Percentiles rank a stretch among this genome's conserved stretches.
These are phyloP conservation scores for Synanthedon andrenaeformis DNA, from an alignment of 2,888 invertebrate species.

Conservation along the genomic window DNA sequence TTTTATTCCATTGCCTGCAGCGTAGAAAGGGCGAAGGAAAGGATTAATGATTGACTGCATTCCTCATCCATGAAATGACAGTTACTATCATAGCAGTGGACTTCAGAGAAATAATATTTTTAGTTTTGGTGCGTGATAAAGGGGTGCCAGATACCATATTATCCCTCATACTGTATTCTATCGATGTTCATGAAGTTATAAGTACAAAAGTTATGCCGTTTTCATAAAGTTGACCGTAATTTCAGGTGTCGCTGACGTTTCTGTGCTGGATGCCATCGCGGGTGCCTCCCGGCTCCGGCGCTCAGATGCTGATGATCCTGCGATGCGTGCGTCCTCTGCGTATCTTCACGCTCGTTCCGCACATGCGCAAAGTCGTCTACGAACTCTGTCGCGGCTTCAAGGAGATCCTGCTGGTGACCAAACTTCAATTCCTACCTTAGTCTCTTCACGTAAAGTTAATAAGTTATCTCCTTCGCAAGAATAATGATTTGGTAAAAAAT, in stretches of 20 bases:
- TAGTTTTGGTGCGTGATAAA: no score
- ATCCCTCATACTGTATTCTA: no score
- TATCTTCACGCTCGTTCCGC: constrained; percentile 98
- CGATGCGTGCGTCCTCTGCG: constrained; percentile 95
- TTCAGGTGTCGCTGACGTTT: constrained; percentile 93
- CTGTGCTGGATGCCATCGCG: constrained; percentile 95
- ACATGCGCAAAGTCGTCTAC: constrained; percentile 99
- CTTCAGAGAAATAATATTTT: no score
- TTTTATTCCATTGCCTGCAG: no score
- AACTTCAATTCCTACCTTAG: constrained; percentile 9
- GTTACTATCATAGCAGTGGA: no score
- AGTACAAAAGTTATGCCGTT: background rate
- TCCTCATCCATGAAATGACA: no score
- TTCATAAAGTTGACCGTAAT: background rate
- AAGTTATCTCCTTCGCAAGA: background rate
- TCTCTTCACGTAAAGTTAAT: constrained; percentile 1
- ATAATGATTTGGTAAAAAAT: background rate
- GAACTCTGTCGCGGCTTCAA: constrained; percentile 98
- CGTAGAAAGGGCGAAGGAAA: no score
- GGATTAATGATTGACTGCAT: no score
- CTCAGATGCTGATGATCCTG: constrained; percentile 95
- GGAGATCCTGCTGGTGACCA: constrained; percentile 90
- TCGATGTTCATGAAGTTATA: no score
- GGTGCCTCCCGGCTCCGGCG: constrained; percentile 93
- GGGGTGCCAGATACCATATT: no score